phyloP scores from a whole-genome alignment of 2,113 vertebrate genomes.

The Theristicus caerulescens region DNA sequence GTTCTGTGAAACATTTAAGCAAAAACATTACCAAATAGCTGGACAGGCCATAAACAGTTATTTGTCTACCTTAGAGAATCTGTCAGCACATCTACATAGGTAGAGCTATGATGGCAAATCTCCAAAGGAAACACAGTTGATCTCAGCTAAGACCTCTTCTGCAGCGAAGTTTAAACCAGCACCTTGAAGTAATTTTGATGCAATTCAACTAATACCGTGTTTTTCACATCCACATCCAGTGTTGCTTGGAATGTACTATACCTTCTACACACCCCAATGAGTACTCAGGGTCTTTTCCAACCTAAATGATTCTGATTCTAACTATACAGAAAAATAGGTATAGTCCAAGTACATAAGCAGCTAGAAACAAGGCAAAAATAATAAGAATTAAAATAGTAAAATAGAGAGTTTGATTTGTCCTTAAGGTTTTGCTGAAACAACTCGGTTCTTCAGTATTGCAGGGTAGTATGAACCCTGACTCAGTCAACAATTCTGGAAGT shows the following conservation, averaged over 20 bases:
- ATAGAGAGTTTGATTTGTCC: neutral
- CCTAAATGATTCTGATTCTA: neutral
- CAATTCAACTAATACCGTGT: neutral
- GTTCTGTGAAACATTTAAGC: conserved; percentile 62
- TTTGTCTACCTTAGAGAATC: neutral
- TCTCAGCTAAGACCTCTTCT: neutral
- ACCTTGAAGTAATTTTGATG: neutral
- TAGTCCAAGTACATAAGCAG: neutral
- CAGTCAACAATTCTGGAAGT: neutral
- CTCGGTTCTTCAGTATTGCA: neutral
- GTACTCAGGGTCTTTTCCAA: neutral
- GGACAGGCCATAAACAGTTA: neutral
- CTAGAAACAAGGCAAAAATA: neutral
- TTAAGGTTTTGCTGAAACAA: neutral
- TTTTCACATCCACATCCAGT: neutral
- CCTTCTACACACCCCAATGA: neutral
- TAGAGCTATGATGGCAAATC: neutral
- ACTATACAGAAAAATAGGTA: neutral
- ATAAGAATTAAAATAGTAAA: neutral
- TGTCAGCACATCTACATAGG: neutral
- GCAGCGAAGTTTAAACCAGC: neutral
- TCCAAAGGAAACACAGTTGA: neutral
- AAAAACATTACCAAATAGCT: neutral
- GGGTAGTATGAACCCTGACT: neutral
- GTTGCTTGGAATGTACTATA: neutral